Evolutionary conservation across 2,113 vertebrate genomes (phyloP).

Genomic region (Hiodon tergisus): DNA sequence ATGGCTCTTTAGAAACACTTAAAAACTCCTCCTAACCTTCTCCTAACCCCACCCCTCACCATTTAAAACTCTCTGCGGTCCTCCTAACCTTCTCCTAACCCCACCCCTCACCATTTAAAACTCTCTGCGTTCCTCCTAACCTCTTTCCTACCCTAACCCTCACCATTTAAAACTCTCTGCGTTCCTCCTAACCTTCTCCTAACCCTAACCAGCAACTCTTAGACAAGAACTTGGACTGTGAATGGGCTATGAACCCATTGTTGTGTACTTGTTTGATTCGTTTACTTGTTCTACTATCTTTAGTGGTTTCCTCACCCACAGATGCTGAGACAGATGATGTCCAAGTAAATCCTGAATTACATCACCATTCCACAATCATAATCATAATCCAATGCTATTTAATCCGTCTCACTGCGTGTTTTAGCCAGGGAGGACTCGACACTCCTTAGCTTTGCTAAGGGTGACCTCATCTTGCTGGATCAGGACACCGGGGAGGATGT

Average conservation of each 20-base stretch:
- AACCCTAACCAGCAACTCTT: background rate
- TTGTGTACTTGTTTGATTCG: too few relatives aligned
- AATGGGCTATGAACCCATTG: too few relatives aligned
- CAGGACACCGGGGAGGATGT: conserved; percentile 90
- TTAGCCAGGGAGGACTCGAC: conserved; percentile 81
- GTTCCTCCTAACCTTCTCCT: background rate
- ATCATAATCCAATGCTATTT: background rate
- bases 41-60: background rate
- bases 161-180: background rate
- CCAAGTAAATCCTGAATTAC: too few relatives aligned
- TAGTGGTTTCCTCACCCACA: too few relatives aligned
- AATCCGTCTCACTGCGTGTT: background rate
- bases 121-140: background rate
- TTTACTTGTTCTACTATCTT: too few relatives aligned
- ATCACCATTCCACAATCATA: too few relatives aligned
- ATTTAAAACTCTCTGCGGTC: background rate
- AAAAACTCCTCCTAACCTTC: background rate
- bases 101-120: background rate
- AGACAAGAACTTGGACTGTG: too few relatives aligned
- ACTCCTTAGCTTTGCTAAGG: conserved; percentile 88
- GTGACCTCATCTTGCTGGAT: conserved; percentile 89
- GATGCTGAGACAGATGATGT: too few relatives aligned
- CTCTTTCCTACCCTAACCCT: background rate
- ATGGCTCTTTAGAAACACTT: background rate
- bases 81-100: background rate